Percentiles rank a stretch among this genome's conserved stretches.
These are phyloP conservation scores for Muntiacus muntjak DNA, from an alignment of 2,113 vertebrate species.

Conservation along the genomic window DNA sequence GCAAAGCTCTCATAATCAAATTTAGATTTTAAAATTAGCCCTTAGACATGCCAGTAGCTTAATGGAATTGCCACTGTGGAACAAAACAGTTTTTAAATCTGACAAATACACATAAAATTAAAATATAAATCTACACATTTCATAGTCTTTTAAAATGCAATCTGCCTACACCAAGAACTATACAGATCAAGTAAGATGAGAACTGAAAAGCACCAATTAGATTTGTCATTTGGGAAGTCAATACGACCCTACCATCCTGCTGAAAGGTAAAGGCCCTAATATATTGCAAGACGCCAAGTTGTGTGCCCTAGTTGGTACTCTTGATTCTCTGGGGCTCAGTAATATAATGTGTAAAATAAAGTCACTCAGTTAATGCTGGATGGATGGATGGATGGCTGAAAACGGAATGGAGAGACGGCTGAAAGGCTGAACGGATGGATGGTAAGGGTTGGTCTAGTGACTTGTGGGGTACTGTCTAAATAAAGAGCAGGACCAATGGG, in stretches of 20 bases:
- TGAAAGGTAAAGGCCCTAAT: not conserved
- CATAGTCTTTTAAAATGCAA: not conserved
- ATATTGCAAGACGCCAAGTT: not conserved
- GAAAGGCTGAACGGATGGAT: not conserved
- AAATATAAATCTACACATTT: slow-evolving; percentile 4
- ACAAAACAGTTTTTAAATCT: slow-evolving; percentile 9
- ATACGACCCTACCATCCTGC: not conserved
- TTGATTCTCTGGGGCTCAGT: not conserved
- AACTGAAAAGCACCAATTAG: not conserved
- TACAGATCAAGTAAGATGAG: not conserved
- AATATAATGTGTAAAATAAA: not conserved
- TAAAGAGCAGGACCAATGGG: not conserved
- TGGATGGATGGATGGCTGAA: not conserved
- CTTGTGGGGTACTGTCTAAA: not conserved
- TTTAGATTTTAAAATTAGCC: slow-evolving; percentile 37
- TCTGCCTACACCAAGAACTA: not conserved
- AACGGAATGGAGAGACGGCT: not conserved
- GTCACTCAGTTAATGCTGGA: not conserved
- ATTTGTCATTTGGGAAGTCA: slow-evolving; percentile 1
- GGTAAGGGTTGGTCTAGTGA: not conserved
- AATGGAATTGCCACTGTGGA: not conserved
- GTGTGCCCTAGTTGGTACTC: not conserved
- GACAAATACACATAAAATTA: not conserved
- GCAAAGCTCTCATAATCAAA: slow-evolving; percentile 57
- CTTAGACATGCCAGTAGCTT: not conserved